Evolutionary conservation across 1,140 invertebrate species (phyloP).

Genomic region (Drosophila dunni): DNA sequence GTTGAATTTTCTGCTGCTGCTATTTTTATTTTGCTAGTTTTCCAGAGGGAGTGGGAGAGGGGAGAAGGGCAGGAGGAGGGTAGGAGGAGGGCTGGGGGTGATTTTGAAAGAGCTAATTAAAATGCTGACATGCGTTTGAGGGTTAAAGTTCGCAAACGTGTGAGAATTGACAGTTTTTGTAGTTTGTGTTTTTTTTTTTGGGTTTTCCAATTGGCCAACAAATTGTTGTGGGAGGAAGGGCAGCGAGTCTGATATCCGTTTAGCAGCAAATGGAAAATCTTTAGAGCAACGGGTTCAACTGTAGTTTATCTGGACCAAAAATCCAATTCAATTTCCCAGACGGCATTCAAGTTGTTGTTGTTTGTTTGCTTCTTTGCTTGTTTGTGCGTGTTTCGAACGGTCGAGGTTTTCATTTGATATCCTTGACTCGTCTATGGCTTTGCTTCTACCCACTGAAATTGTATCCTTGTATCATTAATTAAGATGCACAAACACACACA

Average conservation of each 20-base stretch:
- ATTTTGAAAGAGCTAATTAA: slow-evolving; percentile 36
- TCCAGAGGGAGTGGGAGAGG: neutral
- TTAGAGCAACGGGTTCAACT: neutral
- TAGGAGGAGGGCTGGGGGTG: too few species aligned
- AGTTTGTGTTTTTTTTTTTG: neutral
- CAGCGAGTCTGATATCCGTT: neutral
- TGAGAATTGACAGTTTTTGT: slow-evolving; percentile 44
- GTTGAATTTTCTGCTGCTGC: slow-evolving; percentile 15
- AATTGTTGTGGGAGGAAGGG: slow-evolving; percentile 16
- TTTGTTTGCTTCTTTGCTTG: slow-evolving; percentile 24
- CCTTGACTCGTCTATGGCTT: slow-evolving; percentile 29
- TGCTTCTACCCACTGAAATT: slow-evolving; percentile 17
- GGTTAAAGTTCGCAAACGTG: slow-evolving; percentile 40
- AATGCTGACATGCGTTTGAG: slow-evolving; percentile 26
- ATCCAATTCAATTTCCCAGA: slow-evolving; percentile 36
- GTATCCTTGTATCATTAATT: slow-evolving; percentile 60
- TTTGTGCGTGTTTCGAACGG: slow-evolving; percentile 23
- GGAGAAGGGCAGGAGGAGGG: neutral
- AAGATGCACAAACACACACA: slow-evolving; percentile 33
- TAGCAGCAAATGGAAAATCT: neutral
- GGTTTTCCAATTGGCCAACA: slow-evolving; percentile 2
- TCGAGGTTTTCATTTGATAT: slow-evolving; percentile 32
- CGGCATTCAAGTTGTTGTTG: slow-evolving; percentile 29
- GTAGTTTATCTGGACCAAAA: neutral
- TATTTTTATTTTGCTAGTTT: neutral